Base-by-base conservation (phyloP, 2,888 invertebrate genomes). In the Lycophotia porphyrea region DNA sequence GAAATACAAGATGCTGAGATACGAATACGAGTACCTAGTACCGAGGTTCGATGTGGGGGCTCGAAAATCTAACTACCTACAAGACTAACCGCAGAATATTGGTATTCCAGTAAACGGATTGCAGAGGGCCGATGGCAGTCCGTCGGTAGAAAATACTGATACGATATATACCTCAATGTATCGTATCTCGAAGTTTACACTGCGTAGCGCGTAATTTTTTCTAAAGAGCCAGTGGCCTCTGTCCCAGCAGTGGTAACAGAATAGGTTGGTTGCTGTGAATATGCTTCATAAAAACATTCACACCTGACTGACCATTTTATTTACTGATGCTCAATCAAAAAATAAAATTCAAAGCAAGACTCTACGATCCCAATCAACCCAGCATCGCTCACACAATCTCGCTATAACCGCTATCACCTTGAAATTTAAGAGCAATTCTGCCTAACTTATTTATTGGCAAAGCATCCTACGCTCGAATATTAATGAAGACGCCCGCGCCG, bases 401-500 rank as follows among this genome's bases (percentile, higher is more conserved):
- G 5, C 27, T 1, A 42, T 60, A 73, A n/a, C 42, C 39, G 15
- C 60, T 47, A 49, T 58, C 71, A 74, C 68, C 58, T 87, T 80
- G 55, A 78, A 74, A 75, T 86, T 78, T 72, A 84, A 84, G 71
- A 74, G 65, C 73, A 42, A 77, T 82, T 47, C 61, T 39, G 42
- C 49, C 67, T 79, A 68, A 76, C 80, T 81, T 89, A 88, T 87
- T 85, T 77, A 83, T 80, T 82, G 39, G n/a, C 72, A 80, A 74
- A 88, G 74, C 87, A 52, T 80, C 91, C 90, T 84, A 90, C 90
- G 84, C 87, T 49, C 76, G 88, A 89, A 90, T 92, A 90, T 85
- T 90, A 90, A 92, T 91, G 88, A 89, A 90, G 88, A 87, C 67
- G 68, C 77, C 75, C 85, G 67, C 78, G 31, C 49, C 47, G 52